A percentile compares a stretch with the other conserved stretches of the same genome.
Conservation (phyloP, 2,888 invertebrate species). For the Lydus trimaculatus region DNA sequence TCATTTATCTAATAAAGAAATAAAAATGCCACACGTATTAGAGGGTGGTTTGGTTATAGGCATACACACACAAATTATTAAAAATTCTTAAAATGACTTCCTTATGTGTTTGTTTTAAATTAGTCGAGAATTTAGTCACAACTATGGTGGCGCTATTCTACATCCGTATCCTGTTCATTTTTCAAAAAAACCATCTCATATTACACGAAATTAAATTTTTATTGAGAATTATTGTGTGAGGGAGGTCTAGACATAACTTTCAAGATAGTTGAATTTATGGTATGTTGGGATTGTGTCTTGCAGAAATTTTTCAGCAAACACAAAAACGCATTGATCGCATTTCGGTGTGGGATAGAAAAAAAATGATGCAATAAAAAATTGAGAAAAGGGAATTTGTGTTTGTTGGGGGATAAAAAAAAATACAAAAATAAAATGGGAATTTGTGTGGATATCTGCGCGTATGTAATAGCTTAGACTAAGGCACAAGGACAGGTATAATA, state of each 20-base stretch:
- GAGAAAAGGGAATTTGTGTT: conserved; percentile 4
- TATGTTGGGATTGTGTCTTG: neutral
- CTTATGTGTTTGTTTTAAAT: conserved; percentile 37
- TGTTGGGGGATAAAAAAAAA: neutral
- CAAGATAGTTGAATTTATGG: neutral
- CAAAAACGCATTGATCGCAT: neutral
- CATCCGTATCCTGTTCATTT: conserved; percentile 5
- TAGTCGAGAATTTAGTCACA: conserved; percentile 31
- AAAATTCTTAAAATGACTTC: conserved; percentile 27
- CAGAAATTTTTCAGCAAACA: neutral
- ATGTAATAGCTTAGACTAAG: conserved; percentile 31
- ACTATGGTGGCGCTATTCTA: conserved; percentile 4
- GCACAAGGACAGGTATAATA: conserved; percentile 50
- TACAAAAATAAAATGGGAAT: conserved; percentile 23
- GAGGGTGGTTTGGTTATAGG: neutral
- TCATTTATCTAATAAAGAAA: neutral
- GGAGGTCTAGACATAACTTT: conserved; percentile 8
- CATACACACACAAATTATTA: too few relatives aligned
- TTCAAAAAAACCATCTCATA: neutral
- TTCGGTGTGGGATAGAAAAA: neutral
- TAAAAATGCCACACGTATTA: neutral
- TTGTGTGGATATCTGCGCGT: conserved; percentile 41
- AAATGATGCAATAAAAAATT: neutral
- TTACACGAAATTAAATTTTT: neutral
- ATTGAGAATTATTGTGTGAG: neutral